phyloP scores from a whole-genome alignment of 2,113 vertebrate genomes.

The Pelusios castaneus region DNA sequence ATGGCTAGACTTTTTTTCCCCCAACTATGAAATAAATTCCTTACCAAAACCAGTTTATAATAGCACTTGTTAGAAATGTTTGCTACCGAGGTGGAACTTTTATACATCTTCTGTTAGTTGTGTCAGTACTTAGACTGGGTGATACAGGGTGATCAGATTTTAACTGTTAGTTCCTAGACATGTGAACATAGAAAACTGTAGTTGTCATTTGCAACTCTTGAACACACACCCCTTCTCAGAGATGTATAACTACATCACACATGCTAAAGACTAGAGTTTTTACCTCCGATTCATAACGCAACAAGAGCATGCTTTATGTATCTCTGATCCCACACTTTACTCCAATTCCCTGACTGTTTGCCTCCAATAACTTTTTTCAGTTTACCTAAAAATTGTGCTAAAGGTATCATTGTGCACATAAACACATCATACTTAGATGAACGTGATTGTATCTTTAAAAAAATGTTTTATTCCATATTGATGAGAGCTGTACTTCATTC shows the following conservation, averaged over 20 bases:
- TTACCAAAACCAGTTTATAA: background rate
- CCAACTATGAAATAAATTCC: background rate
- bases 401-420: background rate
- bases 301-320: background rate
- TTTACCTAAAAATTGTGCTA: background rate
- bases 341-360: background rate
- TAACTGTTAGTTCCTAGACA: background rate
- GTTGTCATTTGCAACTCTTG: background rate
- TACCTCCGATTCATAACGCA: background rate
- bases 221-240: background rate
- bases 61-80: background rate
- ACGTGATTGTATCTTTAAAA: background rate
- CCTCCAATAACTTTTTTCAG: background rate
- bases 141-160: conserved; percentile 26
- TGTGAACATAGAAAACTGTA: background rate
- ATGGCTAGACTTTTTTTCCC: background rate
- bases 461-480: conserved; percentile 24
- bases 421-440: background rate
- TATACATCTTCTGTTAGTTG: background rate
- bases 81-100: background rate
- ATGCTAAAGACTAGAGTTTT: background rate
- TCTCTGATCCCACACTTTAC: background rate
- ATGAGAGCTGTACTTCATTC: conserved; percentile 71
- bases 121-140: background rate
- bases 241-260: background rate